These are phyloP conservation scores for Elymnias hypermnestra DNA, from an alignment of 1,140 invertebrate genomes.

Conservation along the genomic window DNA sequence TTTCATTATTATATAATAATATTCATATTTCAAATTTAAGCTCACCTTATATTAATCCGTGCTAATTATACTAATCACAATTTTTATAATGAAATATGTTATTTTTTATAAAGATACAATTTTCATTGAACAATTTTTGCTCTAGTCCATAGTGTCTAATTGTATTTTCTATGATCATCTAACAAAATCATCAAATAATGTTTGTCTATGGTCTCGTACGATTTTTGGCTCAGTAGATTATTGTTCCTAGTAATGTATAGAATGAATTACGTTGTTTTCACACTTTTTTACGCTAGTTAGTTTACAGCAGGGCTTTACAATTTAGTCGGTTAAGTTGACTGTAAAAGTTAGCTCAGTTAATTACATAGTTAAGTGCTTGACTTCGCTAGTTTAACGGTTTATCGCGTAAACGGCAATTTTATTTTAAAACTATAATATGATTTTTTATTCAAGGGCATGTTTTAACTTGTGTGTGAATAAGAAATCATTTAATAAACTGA, in stretches of 20 bases:
- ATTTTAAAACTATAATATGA: too few species aligned
- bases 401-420: too few species aligned
- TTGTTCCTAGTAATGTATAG: conserved; percentile 31
- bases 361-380: too few species aligned
- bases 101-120: conserved; percentile 1
- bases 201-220: conserved; percentile 16
- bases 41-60: not conserved
- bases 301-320: too few species aligned
- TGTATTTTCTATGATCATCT: not conserved
- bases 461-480: too few species aligned
- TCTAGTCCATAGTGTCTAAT: conserved; percentile 15
- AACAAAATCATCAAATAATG: not conserved
- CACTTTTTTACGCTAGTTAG: conserved; percentile 2
- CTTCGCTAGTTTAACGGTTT: too few species aligned
- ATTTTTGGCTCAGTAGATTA: conserved; percentile 43
- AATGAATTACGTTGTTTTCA: conserved; percentile 12
- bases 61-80: conserved; percentile 1
- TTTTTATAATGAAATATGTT: conserved; percentile 4
- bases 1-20: not conserved
- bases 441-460: too few species aligned
- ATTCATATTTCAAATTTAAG: not conserved
- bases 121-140: conserved; percentile 4
- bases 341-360: too few species aligned
- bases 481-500: too few species aligned
- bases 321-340: too few species aligned